These are phyloP conservation scores for Dipus sagitta DNA, from an alignment of 2,797 vertebrate genomes.

Conservation along the genomic window DNA sequence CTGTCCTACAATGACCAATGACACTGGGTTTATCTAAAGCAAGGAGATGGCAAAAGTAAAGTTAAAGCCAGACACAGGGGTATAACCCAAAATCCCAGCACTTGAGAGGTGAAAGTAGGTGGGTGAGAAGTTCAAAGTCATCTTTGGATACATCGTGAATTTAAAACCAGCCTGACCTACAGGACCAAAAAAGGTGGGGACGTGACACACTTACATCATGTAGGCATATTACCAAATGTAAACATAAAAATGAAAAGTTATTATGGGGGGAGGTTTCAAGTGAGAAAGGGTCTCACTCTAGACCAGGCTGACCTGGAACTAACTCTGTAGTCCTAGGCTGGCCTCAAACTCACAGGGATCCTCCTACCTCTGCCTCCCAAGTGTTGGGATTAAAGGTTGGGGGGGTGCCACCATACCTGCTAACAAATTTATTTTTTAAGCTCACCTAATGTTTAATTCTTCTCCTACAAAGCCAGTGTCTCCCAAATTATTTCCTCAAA, in stretches of 20 bases:
- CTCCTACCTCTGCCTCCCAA: no score
- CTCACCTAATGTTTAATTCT: no score
- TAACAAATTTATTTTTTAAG: no score
- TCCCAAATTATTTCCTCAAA: no score
- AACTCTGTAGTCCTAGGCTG: no score
- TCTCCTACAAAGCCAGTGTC: no score
- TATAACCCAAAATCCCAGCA: neutral
- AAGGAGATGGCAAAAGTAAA: neutral
- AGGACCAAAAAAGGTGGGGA: neutral
- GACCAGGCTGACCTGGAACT: no score
- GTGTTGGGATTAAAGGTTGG: no score
- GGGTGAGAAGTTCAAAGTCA: neutral
- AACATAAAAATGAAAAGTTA: neutral
- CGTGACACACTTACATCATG: neutral
- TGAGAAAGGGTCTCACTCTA: no score
- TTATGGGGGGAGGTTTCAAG: no score
- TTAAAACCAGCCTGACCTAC: neutral
- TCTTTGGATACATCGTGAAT: neutral
- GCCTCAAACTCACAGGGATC: no score
- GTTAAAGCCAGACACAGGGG: neutral
- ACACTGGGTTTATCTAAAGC: neutral
- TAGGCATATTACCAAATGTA: neutral
- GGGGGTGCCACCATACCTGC: no score
- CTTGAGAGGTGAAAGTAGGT: neutral
- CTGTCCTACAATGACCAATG: neutral